These are phyloP conservation scores for Adoxophyes honmai DNA, from an alignment of 1,140 invertebrate species.

Conservation along the genomic window DNA sequence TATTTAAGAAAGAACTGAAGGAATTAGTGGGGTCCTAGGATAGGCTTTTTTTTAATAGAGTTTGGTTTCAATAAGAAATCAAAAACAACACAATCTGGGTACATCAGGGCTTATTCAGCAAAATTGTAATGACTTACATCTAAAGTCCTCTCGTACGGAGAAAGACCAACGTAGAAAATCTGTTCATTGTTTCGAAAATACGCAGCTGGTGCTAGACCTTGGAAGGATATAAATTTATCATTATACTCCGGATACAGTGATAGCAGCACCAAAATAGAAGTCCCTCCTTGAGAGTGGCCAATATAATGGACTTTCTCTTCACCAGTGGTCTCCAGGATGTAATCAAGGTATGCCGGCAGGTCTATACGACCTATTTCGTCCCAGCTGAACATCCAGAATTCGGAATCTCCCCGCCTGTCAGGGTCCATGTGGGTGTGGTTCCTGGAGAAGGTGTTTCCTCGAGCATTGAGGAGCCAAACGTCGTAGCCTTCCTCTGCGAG, in stretches of 20 bases:
- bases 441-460: slow-evolving; percentile 82
- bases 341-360: slow-evolving; percentile 81
- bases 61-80: too few relatives aligned
- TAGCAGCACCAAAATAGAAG: slow-evolving; percentile 78
- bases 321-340: slow-evolving; percentile 72
- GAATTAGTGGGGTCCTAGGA: too few relatives aligned
- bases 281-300: slow-evolving; percentile 78
- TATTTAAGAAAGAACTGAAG: too few relatives aligned
- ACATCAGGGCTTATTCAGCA: too few relatives aligned
- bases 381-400: slow-evolving; percentile 79
- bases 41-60: too few relatives aligned
- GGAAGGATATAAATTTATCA: slow-evolving; percentile 67
- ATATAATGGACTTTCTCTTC: slow-evolving; percentile 70
- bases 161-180: slow-evolving; percentile 37
- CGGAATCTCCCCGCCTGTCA: slow-evolving; percentile 35
- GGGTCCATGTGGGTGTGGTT: slow-evolving; percentile 72
- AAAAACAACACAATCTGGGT: too few relatives aligned
- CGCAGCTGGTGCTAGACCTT: slow-evolving; percentile 81
- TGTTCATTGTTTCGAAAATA: slow-evolving; percentile 60
- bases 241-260: slow-evolving; percentile 79
- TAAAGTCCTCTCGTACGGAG: slow-evolving; percentile 25
- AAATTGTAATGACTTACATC: slow-evolving; percentile 26
- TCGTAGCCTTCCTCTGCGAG: slow-evolving; percentile 76
- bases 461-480: slow-evolving; percentile 84
- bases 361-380: slow-evolving; percentile 81